Base-by-base conservation (phyloP, 2,888 invertebrate species). In the Lydus trimaculatus region DNA sequence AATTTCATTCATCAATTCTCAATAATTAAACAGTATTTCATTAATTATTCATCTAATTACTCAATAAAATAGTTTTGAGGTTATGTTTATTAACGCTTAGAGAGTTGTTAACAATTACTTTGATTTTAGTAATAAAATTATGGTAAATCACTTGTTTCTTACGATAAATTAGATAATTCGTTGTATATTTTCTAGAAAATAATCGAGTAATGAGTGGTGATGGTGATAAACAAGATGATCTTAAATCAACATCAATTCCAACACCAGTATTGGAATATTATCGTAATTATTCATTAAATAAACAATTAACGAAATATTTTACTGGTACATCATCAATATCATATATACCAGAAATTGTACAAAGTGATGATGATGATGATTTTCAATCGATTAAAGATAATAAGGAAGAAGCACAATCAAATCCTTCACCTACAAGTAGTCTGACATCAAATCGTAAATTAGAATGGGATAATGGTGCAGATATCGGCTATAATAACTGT, bases 401-500 rank as follows among this genome's bases (percentile, higher is more conserved):
- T 11, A 65, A 71, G 31, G 71, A 73, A n/a, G n/a, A n/a, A n/a
- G n/a, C n/a, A 66, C 62, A 69, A n/a, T 36, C n/a, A n/a, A 64
- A 69, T 36, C 52, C 61, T 13, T 92, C 94, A 7, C 94, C 94
- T 0, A 90, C 93, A 20, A 94, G 94, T 72, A 92, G 92, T 79
- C 84, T 91, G 0, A 90, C 92, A 63, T 92, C 93, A 0, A 91
- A 90, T 78, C 89, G 91, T 63, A 92, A 91, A 72, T 85, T 95
- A 2, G 95, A 95, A 86, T 95, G 95, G 95, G 95, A 95, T 82
- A 94, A 93, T 43, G 90, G 94, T 28, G 95, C 93, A 0, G 95
- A 95, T 85, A 93, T 95, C 58, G 95, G 95, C 0, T 95, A 95
- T 83, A 77, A 76, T 63, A 83, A 83, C 65, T 78, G 73, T 64